Percentiles rank a stretch among this genome's conserved stretches.
phyloP scores from a whole-genome alignment of 2,797 vertebrate species.

The Enteromius treurensis region DNA sequence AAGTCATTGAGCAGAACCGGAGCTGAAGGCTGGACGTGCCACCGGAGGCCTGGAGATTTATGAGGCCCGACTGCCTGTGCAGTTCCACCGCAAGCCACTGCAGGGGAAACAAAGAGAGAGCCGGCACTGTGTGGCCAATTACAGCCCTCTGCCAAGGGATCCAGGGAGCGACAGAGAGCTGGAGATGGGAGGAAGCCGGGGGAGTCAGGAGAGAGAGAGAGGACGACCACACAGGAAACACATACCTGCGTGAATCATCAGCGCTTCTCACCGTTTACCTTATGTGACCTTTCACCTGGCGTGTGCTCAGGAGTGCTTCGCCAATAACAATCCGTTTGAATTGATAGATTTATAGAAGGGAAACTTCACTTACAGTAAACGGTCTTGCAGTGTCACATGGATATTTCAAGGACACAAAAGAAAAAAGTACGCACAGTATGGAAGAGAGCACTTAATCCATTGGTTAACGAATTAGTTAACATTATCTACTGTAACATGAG shows the following conservation, averaged over 20 bases:
- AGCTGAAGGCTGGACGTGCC: slow-evolving; percentile 72
- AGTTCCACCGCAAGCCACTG: slow-evolving; percentile 74
- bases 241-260: slow-evolving; percentile 25
- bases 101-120: slow-evolving; percentile 75
- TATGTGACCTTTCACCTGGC: slow-evolving; percentile 42
- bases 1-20: slow-evolving; percentile 70
- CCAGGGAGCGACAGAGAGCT: slow-evolving; percentile 28
- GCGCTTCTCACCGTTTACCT: slow-evolving; percentile 25
- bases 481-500: background rate
- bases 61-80: slow-evolving; percentile 72
- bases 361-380: slow-evolving; percentile 7
- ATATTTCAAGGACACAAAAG: background rate
- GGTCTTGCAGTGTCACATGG: background rate
- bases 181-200: slow-evolving; percentile 33
- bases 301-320: slow-evolving; percentile 2
- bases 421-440: background rate
- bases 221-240: slow-evolving; percentile 51
- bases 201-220: slow-evolving; percentile 19
- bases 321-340: background rate
- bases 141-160: slow-evolving; percentile 64
- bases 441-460: background rate
- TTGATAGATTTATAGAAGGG: background rate
- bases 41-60: slow-evolving; percentile 75
- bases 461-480: background rate
- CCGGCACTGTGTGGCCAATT: slow-evolving; percentile 75